phyloP scores from a whole-genome alignment of 2,888 invertebrate species.

The Arctia plantaginis region DNA sequence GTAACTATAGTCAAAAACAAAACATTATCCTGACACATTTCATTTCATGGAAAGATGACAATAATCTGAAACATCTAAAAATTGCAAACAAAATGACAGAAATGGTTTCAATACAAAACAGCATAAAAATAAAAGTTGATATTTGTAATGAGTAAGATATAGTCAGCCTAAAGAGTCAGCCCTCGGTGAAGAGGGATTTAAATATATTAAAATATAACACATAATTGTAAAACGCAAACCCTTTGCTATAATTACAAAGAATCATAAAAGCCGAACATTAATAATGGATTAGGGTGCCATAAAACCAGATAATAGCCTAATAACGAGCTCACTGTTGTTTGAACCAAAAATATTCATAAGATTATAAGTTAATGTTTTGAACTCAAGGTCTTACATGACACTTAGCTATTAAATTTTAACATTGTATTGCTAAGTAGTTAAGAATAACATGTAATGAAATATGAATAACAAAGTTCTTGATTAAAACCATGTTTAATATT shows the following conservation, averaged over 20 bases:
- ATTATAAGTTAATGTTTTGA: neutral
- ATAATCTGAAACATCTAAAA: no score
- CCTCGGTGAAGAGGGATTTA: neutral
- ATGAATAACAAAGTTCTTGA: neutral
- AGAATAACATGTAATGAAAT: neutral
- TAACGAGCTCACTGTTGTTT: neutral
- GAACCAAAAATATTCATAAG: neutral
- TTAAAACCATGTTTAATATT: neutral
- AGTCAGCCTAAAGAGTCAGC: neutral
- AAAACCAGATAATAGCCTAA: constrained; percentile 5
- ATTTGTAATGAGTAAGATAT: neutral
- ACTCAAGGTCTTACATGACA: constrained; percentile 2
- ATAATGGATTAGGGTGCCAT: constrained; percentile 10
- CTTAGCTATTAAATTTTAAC: constrained; percentile 5
- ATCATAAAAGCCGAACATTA: neutral
- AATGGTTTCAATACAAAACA: no score
- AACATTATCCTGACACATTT: no score
- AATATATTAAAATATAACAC: neutral
- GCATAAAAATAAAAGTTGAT: no score
- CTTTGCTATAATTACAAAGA: neutral
- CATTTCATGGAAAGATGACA: no score
- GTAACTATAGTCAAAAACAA: neutral
- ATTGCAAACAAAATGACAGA: no score
- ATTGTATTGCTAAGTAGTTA: neutral
- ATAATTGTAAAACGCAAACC: neutral